Evolutionary conservation across 1,140 invertebrate genomes (phyloP).

Genomic region (Leptinotarsa lineolata): DNA sequence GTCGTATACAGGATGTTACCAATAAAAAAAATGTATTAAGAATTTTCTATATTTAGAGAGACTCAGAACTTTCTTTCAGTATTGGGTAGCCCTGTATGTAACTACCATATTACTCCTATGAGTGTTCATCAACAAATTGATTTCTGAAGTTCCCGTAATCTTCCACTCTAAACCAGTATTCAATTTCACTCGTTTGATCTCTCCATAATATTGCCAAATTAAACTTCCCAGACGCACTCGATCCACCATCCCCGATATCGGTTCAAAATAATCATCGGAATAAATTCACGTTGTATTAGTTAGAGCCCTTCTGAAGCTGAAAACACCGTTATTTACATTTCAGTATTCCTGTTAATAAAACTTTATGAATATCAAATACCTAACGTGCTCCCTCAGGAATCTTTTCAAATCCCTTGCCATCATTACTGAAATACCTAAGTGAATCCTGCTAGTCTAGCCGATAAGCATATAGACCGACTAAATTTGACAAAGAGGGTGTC

Average conservation of each 20-base stretch:
- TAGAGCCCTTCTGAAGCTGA: not conserved
- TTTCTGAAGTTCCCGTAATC: too few species aligned
- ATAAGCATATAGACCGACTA: slow-evolving; percentile 23
- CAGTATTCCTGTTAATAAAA: slow-evolving; percentile 23
- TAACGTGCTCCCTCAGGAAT: slow-evolving; percentile 24
- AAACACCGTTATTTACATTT: slow-evolving; percentile 6
- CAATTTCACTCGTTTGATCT: too few species aligned
- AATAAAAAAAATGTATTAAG: too few species aligned
- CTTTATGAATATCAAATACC: slow-evolving; percentile 29
- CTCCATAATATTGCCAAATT: too few species aligned
- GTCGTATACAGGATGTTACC: too few species aligned
- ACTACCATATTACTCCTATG: too few species aligned
- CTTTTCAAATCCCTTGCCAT: slow-evolving; percentile 25
- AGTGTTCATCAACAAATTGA: too few species aligned
- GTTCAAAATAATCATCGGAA: not conserved
- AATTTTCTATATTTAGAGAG: too few species aligned
- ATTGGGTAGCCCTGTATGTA: too few species aligned
- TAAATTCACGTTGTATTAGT: not conserved
- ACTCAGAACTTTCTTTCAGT: too few species aligned
- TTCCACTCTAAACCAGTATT: too few species aligned
- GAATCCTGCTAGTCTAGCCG: slow-evolving; percentile 10
- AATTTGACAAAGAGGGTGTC: slow-evolving; percentile 13
- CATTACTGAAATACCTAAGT: slow-evolving; percentile 29
- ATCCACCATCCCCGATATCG: not conserved
- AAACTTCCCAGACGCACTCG: not conserved